These are phyloP conservation scores for Drosophila busckii DNA, from an alignment of 1,140 invertebrate genomes.

Conservation along the genomic window DNA sequence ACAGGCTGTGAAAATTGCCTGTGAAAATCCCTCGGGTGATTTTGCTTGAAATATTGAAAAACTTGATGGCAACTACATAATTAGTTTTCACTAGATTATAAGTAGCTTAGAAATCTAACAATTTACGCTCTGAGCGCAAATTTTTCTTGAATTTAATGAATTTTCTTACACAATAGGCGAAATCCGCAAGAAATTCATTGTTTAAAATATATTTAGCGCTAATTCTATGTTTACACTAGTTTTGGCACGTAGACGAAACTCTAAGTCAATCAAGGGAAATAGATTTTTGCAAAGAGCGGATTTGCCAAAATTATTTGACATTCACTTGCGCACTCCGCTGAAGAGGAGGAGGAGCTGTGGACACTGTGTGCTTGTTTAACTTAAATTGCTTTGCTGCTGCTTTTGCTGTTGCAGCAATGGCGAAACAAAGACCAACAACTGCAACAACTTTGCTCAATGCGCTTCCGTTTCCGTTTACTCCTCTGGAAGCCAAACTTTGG, in stretches of 20 bases:
- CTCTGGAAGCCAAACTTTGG: constrained; percentile 55
- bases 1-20: constrained; percentile 13
- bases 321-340: constrained; percentile 35
- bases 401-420: constrained; percentile 35
- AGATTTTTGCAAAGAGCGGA: constrained; percentile 58
- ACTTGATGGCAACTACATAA: constrained; percentile 37
- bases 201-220: too few relatives aligned
- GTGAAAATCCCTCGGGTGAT: not conserved
- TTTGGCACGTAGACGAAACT: constrained; percentile 36
- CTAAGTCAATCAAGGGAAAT: constrained; percentile 61
- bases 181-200: too few relatives aligned
- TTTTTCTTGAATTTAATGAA: too few relatives aligned
- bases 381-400: constrained; percentile 66
- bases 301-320: constrained; percentile 63
- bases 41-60: constrained; percentile 61
- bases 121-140: too few relatives aligned
- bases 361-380: constrained; percentile 64
- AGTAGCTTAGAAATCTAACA: constrained; percentile 7
- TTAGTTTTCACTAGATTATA: constrained; percentile 27
- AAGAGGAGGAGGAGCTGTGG: not conserved
- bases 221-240: not conserved
- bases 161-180: too few relatives aligned
- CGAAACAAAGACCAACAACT: constrained; percentile 70
- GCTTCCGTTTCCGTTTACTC: constrained; percentile 65
- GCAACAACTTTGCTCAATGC: constrained; percentile 75